A percentile compares a stretch with the other conserved stretches of the same genome.
Conservation (phyloP, 2,797 vertebrate species). For the Gymnocypris eckloni region DNA sequence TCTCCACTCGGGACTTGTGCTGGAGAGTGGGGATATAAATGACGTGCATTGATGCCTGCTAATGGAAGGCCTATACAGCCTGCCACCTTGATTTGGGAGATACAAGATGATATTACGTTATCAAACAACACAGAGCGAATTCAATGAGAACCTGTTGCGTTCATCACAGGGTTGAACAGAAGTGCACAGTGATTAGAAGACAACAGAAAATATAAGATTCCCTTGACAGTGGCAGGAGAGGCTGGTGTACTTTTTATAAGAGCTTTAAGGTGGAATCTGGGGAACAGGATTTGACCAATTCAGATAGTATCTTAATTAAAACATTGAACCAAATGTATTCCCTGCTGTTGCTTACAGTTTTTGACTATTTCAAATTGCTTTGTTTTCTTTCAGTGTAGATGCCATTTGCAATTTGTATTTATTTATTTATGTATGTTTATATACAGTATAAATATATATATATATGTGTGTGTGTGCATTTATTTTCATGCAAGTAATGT, state of each 20-base stretch:
- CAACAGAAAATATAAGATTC: not conserved
- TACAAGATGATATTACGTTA: slow-evolving; percentile 27
- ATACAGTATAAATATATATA: too few species aligned
- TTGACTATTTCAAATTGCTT: not conserved
- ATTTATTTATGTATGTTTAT: not conserved
- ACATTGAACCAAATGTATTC: slow-evolving; percentile 4
- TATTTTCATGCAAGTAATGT: not conserved
- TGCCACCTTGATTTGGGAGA: slow-evolving; percentile 34
- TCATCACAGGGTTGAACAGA: not conserved
- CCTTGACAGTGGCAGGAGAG: not conserved
- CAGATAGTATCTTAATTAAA: slow-evolving; percentile 43
- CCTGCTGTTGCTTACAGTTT: not conserved
- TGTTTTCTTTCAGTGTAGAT: not conserved
- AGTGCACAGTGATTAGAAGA: not conserved
- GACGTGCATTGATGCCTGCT: slow-evolving; percentile 39
- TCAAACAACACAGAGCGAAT: not conserved
- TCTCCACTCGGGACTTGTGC: slow-evolving; percentile 11
- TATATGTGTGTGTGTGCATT: not conserved
- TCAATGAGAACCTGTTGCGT: slow-evolving; percentile 29
- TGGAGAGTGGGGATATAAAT: slow-evolving; percentile 43
- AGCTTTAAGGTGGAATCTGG: slow-evolving; percentile 34
- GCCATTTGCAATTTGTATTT: not conserved
- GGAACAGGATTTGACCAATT: slow-evolving; percentile 44
- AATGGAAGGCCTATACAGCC: slow-evolving; percentile 32
- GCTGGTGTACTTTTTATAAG: slow-evolving; percentile 25